Evolutionary conservation across 2,797 vertebrate genomes (phyloP).

Genomic region (Zalophus californianus): DNA sequence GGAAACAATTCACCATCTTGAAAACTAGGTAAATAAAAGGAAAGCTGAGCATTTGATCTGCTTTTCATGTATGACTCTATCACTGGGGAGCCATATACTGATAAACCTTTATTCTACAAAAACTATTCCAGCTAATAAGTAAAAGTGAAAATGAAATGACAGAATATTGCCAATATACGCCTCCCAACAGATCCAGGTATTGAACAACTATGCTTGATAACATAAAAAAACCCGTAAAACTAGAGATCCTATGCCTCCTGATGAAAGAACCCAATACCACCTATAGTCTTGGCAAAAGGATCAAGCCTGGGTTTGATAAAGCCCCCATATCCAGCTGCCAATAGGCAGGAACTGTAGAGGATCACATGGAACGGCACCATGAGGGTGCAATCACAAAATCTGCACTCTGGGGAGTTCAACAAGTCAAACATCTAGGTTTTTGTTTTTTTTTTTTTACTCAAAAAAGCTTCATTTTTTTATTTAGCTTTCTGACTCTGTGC

Average conservation of each 20-base stretch:
- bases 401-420: background rate
- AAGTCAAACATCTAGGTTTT: background rate
- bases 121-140: background rate
- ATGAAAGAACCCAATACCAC: background rate
- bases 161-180: background rate
- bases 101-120: background rate
- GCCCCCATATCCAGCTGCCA: background rate
- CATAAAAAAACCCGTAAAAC: background rate
- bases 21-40: slow-evolving; percentile 12
- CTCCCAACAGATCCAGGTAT: background rate
- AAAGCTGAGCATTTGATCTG: background rate
- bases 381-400: background rate
- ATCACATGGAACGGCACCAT: background rate
- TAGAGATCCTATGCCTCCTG: background rate
- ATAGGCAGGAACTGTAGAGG: background rate
- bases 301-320: background rate
- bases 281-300: background rate
- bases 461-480: too few relatives aligned
- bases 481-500: too few relatives aligned
- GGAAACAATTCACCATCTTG: background rate
- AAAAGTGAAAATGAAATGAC: slow-evolving; percentile 24
- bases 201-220: background rate
- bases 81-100: background rate
- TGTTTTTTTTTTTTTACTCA: too few relatives aligned
- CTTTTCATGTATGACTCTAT: background rate